These are phyloP conservation scores for Cyrtonyx montezumae DNA, from an alignment of 2,113 vertebrate genomes.

Conservation along the genomic window DNA sequence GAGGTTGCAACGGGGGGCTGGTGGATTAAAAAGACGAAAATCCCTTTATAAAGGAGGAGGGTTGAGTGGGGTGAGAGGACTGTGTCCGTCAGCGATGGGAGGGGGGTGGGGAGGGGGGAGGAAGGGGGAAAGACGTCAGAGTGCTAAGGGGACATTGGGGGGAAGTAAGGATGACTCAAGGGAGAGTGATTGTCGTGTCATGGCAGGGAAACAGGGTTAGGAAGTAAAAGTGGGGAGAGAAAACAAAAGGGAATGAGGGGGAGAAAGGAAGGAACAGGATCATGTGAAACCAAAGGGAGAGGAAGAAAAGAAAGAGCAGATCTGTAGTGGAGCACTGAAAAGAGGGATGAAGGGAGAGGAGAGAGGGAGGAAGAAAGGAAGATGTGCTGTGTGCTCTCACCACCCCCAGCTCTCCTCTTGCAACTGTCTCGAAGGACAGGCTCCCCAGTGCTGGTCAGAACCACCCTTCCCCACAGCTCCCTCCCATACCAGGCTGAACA, in stretches of 20 bases:
- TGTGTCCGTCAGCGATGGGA: constrained; percentile 81
- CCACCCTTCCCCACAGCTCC: background rate
- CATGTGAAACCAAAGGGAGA: background rate
- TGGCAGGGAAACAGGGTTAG: background rate
- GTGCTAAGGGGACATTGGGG: constrained; percentile 47
- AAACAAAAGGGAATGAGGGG: background rate
- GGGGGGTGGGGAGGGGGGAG: constrained; percentile 52
- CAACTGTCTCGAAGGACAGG: background rate
- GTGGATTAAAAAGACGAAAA: constrained; percentile 63
- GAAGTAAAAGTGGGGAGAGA: background rate
- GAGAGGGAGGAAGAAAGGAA: background rate
- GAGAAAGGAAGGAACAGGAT: background rate
- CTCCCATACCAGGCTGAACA: accelerated
- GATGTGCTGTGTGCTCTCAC: background rate
- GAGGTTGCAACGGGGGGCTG: constrained; percentile 18
- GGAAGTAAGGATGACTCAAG: constrained; percentile 69
- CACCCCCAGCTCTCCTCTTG: background rate
- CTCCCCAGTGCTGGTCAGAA: accelerated
- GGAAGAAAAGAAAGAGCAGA: background rate
- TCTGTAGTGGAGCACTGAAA: background rate
- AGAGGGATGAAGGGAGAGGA: background rate
- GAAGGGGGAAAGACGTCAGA: constrained; percentile 78
- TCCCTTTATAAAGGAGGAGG: constrained; percentile 83
- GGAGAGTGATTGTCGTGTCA: constrained; percentile 53
- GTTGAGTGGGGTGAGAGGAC: constrained; percentile 49